Percentiles rank a stretch among this genome's conserved stretches.
phyloP scores from a whole-genome alignment of 1,140 invertebrate genomes.

The Pachypeltis micranthus region DNA sequence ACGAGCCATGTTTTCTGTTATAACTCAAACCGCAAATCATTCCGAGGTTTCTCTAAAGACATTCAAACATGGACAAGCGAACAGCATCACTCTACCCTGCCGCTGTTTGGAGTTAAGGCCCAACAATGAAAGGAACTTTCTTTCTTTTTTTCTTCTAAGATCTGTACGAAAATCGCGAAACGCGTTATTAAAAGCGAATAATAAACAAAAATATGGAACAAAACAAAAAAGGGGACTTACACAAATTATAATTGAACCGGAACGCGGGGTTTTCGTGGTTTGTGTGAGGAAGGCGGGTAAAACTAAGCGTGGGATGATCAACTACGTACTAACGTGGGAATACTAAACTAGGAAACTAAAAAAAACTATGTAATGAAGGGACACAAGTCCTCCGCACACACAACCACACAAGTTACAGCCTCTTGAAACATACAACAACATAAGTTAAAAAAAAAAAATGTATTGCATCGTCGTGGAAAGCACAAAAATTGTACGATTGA shows the following conservation, averaged over 20 bases:
- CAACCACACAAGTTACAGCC: slow-evolving; percentile 16
- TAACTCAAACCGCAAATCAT: too few relatives aligned
- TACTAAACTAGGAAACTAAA: slow-evolving; percentile 11
- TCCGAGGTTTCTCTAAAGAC: too few relatives aligned
- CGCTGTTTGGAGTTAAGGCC: too few relatives aligned
- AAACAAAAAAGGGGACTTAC: slow-evolving; percentile 19
- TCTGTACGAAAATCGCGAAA: too few relatives aligned
- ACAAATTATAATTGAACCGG: background rate
- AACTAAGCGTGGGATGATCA: slow-evolving; percentile 14
- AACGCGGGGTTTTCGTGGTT: background rate
- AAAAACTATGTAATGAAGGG: slow-evolving; percentile 11
- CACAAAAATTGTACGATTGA: background rate
- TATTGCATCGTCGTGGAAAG: too few relatives aligned
- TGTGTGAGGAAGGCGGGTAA: slow-evolving; percentile 14
- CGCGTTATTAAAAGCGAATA: background rate
- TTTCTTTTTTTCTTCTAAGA: too few relatives aligned
- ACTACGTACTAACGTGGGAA: background rate
- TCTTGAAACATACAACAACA: slow-evolving; percentile 17
- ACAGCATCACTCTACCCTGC: too few relatives aligned
- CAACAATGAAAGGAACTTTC: too few relatives aligned
- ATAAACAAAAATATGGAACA: slow-evolving; percentile 7
- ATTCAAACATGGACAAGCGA: too few relatives aligned
- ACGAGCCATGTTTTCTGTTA: too few relatives aligned
- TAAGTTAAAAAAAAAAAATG: slow-evolving; percentile 12
- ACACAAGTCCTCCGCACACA: slow-evolving; percentile 15